Conservation (phyloP, 2,797 vertebrate genomes). For the Rhynchonycteris naso region DNA sequence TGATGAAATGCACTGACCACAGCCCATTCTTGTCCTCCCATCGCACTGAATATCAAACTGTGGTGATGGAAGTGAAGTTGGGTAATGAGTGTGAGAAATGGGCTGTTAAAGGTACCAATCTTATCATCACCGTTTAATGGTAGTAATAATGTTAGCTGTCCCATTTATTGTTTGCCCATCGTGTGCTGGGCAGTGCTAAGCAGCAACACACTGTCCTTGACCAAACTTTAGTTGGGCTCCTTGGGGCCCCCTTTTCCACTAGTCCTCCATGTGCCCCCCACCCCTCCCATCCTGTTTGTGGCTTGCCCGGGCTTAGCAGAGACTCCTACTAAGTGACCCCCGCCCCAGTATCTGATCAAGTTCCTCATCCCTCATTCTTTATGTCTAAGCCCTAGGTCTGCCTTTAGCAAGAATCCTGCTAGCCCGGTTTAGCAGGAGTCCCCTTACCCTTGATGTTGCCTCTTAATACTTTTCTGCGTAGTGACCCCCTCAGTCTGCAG, state of each 20-base stretch:
- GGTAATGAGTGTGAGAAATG: background rate
- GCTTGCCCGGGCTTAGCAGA: background rate
- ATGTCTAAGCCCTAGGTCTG: background rate
- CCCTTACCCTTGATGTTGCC: too few relatives aligned
- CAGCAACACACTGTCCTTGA: background rate
- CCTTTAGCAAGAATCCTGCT: background rate
- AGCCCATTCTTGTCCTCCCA: rapidly evolving
- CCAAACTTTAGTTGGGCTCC: background rate
- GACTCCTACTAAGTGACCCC: background rate
- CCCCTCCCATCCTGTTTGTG: background rate
- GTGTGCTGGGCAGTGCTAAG: background rate
- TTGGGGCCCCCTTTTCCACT: background rate
- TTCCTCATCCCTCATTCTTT: background rate
- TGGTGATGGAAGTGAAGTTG: background rate
- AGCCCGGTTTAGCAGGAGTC: background rate
- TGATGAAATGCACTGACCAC: background rate
- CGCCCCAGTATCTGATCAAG: rapidly evolving
- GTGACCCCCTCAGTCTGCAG: background rate
- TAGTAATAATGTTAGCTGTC: background rate
- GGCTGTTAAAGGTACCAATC: background rate
- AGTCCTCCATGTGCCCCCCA: background rate
- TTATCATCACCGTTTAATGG: background rate
- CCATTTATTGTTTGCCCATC: rapidly evolving
- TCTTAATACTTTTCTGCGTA: background rate
- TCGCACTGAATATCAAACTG: background rate